phyloP scores from a whole-genome alignment of 2,888 invertebrate species.

The Spilosoma lubricipeda region DNA sequence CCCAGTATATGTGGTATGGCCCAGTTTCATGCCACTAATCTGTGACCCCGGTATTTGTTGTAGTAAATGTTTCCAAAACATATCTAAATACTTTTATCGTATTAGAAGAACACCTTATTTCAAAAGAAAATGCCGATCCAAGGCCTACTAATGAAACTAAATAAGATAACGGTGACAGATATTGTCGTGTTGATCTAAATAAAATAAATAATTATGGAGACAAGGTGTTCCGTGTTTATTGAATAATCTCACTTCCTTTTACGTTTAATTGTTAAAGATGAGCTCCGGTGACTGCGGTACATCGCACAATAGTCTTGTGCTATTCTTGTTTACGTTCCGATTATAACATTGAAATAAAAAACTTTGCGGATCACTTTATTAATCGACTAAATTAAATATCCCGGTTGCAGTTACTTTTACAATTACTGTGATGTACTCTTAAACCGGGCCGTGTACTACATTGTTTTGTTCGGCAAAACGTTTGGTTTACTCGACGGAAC shows the following conservation, averaged over 20 bases:
- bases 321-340: slow-evolving; percentile 53
- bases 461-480: slow-evolving; percentile 77
- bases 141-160: slow-evolving; percentile 7
- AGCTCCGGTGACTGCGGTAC: slow-evolving; percentile 21
- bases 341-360: slow-evolving; percentile 62
- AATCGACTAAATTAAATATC: slow-evolving; percentile 56
- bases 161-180: slow-evolving; percentile 7
- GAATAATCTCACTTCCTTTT: slow-evolving; percentile 43
- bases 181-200: slow-evolving; percentile 12
- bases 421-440: slow-evolving; percentile 57
- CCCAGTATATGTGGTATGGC: not conserved
- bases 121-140: slow-evolving; percentile 6
- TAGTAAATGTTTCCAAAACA: not conserved
- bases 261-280: slow-evolving; percentile 32
- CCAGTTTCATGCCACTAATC: not conserved
- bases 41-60: not conserved
- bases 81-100: not conserved
- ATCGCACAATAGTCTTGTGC: slow-evolving; percentile 56
- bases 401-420: slow-evolving; percentile 39
- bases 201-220: slow-evolving; percentile 10
- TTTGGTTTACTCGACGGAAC: slow-evolving; percentile 63
- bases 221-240: slow-evolving; percentile 31
- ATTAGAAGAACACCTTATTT: slow-evolving; percentile 1
- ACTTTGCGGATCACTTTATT: slow-evolving; percentile 40
- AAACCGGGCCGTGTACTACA: slow-evolving; percentile 64